Percentiles rank a stretch among this genome's conserved stretches.
Conservation (phyloP, 2,113 vertebrate species). For the Amia ocellicauda region DNA sequence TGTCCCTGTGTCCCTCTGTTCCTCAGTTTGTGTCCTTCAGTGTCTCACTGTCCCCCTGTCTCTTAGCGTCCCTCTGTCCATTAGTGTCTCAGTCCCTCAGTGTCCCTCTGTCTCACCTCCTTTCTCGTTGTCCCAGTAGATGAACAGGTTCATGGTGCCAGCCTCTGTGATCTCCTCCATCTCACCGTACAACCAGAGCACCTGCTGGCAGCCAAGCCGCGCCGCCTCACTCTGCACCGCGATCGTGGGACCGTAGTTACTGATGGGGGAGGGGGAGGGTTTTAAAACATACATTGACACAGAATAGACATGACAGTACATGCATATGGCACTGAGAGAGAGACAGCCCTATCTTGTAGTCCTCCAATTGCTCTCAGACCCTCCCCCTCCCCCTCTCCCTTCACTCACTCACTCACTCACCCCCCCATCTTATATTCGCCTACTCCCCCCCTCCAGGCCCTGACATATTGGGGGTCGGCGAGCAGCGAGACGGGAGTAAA, state of each 20-base stretch:
- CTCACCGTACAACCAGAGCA: constrained; percentile 80
- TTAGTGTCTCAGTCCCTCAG: too few relatives aligned
- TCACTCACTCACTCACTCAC: constrained; percentile 70
- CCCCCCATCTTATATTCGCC: constrained; percentile 82
- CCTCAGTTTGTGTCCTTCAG: too few relatives aligned
- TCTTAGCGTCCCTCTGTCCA: too few relatives aligned
- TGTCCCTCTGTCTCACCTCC: constrained; percentile 75
- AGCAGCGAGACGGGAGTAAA: constrained; percentile 78
- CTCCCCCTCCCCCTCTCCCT: too few relatives aligned
- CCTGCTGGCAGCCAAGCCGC: constrained; percentile 78
- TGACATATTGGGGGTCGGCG: constrained; percentile 73
- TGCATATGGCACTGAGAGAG: neutral
- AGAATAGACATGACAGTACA: too few relatives aligned
- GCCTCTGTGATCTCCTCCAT: constrained; percentile 83
- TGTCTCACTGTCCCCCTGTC: too few relatives aligned
- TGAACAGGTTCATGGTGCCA: constrained; percentile 90
- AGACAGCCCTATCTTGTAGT: neutral
- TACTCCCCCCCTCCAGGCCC: constrained; percentile 81
- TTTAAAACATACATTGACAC: too few relatives aligned
- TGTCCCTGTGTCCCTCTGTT: too few relatives aligned
- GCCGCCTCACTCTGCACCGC: constrained; percentile 72
- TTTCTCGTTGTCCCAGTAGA: constrained; percentile 79
- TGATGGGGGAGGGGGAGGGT: constrained; percentile 33
- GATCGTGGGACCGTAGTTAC: constrained; percentile 86
- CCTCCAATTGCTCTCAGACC: too few relatives aligned